Percentiles rank a stretch among this genome's conserved stretches.
Evolutionary conservation across 2,888 invertebrate genomes (phyloP).

Genomic region (Tachina lurida): DNA sequence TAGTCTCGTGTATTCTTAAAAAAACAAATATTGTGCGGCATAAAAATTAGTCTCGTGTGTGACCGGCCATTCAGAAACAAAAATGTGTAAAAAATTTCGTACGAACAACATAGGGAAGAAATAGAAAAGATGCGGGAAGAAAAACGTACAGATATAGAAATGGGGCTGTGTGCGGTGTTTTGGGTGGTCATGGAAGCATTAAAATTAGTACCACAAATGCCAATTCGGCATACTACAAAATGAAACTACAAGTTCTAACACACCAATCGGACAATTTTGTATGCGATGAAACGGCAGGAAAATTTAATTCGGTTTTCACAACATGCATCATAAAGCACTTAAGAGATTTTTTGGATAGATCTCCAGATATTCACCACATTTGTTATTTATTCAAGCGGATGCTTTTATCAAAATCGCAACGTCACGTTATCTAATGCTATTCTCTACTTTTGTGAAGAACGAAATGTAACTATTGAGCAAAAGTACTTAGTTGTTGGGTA

Average conservation of each 20-base stretch:
- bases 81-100: conserved; percentile 16
- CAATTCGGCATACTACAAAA: conserved; percentile 26
- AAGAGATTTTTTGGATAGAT: conserved; percentile 19
- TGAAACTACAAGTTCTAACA: background rate
- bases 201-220: conserved; percentile 14
- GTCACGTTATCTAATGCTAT: conserved; percentile 24
- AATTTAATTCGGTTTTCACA: conserved; percentile 28
- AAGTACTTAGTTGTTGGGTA: conserved; percentile 6
- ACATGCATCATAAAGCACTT: conserved; percentile 35
- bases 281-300: conserved; percentile 20
- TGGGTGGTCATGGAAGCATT: conserved; percentile 13
- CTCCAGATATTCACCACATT: conserved; percentile 11
- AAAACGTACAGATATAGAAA: conserved; percentile 9
- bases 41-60: too few species aligned
- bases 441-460: conserved; percentile 34
- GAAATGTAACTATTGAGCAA: conserved; percentile 28
- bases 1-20: too few species aligned
- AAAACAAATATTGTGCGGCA: too few species aligned
- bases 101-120: conserved; percentile 22
- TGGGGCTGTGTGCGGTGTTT: background rate
- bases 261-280: conserved; percentile 20
- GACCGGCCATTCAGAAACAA: conserved; percentile 9
- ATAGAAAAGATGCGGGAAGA: conserved; percentile 17
- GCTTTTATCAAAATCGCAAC: conserved; percentile 28
- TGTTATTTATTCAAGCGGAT: conserved; percentile 19